A percentile compares a stretch with the other conserved stretches of the same genome.
These are phyloP conservation scores for Rhea americana DNA, from an alignment of 2,113 vertebrate genomes.

Conservation along the genomic window DNA sequence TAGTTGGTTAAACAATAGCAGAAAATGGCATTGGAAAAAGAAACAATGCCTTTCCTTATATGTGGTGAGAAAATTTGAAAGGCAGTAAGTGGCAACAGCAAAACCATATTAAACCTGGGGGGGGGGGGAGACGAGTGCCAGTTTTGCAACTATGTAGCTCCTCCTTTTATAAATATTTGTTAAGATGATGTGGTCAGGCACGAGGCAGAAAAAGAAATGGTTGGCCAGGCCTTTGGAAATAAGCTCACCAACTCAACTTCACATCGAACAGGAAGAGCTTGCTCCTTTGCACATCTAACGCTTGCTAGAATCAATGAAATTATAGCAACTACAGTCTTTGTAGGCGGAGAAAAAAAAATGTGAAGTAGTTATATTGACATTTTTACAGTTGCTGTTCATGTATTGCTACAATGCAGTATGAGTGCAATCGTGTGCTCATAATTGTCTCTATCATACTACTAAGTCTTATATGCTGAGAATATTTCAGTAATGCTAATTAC, in stretches of 20 bases:
- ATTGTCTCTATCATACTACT: not conserved
- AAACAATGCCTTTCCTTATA: not conserved
- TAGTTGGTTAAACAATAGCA: not conserved
- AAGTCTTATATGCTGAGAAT: not conserved
- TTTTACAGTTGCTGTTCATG: not conserved
- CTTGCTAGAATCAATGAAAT: not conserved
- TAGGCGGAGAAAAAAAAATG: not conserved
- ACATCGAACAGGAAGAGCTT: not conserved
- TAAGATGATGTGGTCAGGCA: not conserved
- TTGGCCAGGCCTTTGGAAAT: not conserved
- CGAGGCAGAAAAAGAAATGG: not conserved
- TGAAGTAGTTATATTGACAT: not conserved
- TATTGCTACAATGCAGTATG: not conserved
- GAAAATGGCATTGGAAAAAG: not conserved
- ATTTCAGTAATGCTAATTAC: not conserved
- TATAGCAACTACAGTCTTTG: not conserved
- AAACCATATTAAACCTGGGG: not conserved
- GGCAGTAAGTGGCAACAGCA: not conserved
- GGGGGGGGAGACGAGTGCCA: not conserved
- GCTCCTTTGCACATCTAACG: not conserved
- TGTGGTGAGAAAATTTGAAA: not conserved
- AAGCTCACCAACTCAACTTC: not conserved
- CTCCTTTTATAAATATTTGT: not conserved
- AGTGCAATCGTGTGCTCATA: not conserved
- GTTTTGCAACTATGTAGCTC: not conserved